These are phyloP conservation scores for Caenorhabditis angaria DNA, from an alignment of 2,888 invertebrate species.

Conservation along the genomic window DNA sequence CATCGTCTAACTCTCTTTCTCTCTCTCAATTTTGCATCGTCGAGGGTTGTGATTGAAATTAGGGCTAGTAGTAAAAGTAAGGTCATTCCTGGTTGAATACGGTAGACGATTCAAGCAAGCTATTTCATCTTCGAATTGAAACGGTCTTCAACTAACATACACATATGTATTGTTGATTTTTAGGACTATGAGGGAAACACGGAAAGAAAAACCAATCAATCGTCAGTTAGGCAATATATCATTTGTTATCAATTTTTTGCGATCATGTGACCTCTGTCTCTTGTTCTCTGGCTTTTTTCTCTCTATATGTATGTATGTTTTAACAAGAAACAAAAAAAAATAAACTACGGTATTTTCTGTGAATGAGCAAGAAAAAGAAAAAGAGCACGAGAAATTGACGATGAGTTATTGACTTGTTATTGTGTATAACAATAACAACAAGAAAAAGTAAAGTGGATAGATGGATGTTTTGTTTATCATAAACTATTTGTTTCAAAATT, in stretches of 20 bases:
- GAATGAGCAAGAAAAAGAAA: neutral
- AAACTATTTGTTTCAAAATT: too few relatives aligned
- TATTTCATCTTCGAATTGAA: neutral
- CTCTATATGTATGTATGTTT: too few relatives aligned
- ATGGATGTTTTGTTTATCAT: neutral
- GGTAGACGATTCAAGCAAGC: too few relatives aligned
- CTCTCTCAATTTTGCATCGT: too few relatives aligned
- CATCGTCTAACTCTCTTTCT: too few relatives aligned
- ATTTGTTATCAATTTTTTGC: neutral
- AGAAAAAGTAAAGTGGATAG: neutral
- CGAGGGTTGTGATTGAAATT: too few relatives aligned
- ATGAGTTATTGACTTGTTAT: neutral
- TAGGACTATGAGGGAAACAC: neutral
- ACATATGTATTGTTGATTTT: neutral
- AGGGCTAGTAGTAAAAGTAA: slow-evolving; percentile 1
- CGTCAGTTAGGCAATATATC: neutral
- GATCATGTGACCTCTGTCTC: neutral
- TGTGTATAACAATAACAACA: neutral
- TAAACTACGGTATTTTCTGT: neutral
- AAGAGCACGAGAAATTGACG: neutral
- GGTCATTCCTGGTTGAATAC: neutral
- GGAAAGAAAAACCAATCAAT: neutral
- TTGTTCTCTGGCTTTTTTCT: too few relatives aligned
- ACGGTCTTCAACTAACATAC: neutral
- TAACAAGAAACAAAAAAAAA: neutral